These are phyloP conservation scores for Turnix velox DNA, from an alignment of 2,113 vertebrate species.

Conservation along the genomic window DNA sequence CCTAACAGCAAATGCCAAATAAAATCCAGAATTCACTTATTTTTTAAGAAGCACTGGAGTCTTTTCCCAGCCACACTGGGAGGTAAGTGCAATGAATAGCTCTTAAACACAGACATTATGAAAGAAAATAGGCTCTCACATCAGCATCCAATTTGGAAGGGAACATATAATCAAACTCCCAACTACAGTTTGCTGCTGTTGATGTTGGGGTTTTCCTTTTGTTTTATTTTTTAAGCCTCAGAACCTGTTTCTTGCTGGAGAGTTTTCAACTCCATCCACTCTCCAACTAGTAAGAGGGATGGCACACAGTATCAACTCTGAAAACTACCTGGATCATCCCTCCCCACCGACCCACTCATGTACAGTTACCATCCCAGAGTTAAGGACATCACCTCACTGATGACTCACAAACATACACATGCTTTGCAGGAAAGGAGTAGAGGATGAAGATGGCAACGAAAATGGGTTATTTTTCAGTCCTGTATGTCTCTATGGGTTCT, in stretches of 20 bases:
- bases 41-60: not conserved
- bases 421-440: not conserved
- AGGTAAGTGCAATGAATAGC: not conserved
- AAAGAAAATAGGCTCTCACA: not conserved
- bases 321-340: not conserved
- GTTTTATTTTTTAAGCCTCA: not conserved
- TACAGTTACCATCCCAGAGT: not conserved
- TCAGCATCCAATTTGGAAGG: not conserved
- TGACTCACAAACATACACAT: not conserved
- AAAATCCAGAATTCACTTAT: not conserved
- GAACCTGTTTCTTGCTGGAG: not conserved
- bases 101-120: not conserved
- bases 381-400: not conserved
- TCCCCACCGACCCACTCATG: accelerated
- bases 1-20: not conserved
- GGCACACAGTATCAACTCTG: not conserved
- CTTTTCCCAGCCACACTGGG: not conserved
- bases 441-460: not conserved
- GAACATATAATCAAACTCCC: not conserved
- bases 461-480: not conserved
- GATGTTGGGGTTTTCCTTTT: not conserved
- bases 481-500: not conserved
- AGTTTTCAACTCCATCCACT: not conserved
- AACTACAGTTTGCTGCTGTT: not conserved
- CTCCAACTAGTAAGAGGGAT: not conserved